phyloP scores from a whole-genome alignment of 2,113 vertebrate genomes.

The Sprattus sprattus region DNA sequence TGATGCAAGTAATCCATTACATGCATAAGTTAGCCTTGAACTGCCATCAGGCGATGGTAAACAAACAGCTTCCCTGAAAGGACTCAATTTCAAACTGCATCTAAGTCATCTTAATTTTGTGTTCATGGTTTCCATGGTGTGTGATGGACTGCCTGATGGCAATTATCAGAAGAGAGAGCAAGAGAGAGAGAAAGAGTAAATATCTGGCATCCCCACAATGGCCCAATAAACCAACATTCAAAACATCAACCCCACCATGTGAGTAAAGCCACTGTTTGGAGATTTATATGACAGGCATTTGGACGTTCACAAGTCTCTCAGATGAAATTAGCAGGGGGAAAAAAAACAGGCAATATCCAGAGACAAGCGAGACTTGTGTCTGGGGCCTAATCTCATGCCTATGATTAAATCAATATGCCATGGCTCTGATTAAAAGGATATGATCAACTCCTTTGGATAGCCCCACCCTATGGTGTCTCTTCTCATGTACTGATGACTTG shows the following conservation, averaged over 20 bases:
- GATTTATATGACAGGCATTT: slow-evolving; percentile 36
- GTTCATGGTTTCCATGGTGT: slow-evolving; percentile 8
- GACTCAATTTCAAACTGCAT: not conserved
- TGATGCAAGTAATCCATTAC: not conserved
- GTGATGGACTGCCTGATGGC: slow-evolving; percentile 17
- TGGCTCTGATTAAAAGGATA: slow-evolving; percentile 50
- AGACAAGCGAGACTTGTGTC: slow-evolving; percentile 42
- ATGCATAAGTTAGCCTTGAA: not conserved
- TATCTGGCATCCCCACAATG: slow-evolving; percentile 15
- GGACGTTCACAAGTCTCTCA: slow-evolving; percentile 24
- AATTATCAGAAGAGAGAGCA: not conserved
- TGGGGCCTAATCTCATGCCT: slow-evolving; percentile 35
- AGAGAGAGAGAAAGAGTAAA: slow-evolving; percentile 8
- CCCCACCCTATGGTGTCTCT: slow-evolving; percentile 4
- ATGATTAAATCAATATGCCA: slow-evolving; percentile 54
- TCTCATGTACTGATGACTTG: slow-evolving; percentile 33
- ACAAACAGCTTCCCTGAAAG: not conserved
- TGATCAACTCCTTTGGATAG: slow-evolving; percentile 40
- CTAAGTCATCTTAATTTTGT: slow-evolving; percentile 9
- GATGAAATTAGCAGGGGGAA: slow-evolving; percentile 48
- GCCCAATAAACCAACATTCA: slow-evolving; percentile 39
- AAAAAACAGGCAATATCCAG: slow-evolving; percentile 9
- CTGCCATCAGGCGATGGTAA: not conserved
- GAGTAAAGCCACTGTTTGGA: slow-evolving; percentile 44
- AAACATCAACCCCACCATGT: slow-evolving; percentile 32